Evolutionary conservation across 2,113 vertebrate genomes (phyloP).

Genomic region (Ornithorhynchus anatinus): DNA sequence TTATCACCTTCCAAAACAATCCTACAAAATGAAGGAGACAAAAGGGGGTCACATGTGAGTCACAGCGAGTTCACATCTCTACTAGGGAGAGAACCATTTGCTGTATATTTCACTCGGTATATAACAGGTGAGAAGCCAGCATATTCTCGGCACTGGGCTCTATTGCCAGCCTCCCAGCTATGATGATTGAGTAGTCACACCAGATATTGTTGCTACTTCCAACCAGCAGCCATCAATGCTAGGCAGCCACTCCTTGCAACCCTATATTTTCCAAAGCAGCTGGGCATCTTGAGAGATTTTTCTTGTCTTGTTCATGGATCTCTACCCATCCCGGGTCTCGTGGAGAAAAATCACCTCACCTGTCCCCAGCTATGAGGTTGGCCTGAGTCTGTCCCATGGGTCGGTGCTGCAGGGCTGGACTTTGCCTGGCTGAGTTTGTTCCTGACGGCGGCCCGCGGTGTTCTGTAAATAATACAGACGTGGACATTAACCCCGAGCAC

Average conservation of each 20-base stretch:
- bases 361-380: conserved; percentile 62
- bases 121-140: no score
- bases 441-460: conserved; percentile 89
- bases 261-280: no score
- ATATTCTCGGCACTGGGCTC: no score
- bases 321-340: no score
- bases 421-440: conserved; percentile 91
- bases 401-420: conserved; percentile 88
- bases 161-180: no score
- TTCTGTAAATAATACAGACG: conserved; percentile 57
- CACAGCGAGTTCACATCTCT: background rate
- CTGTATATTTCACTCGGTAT: no score
- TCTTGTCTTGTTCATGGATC: no score
- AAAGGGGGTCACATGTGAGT: rapidly evolving
- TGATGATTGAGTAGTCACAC: no score
- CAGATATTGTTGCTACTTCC: no score
- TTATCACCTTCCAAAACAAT: conserved; percentile 70
- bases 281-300: no score
- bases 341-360: conserved; percentile 48
- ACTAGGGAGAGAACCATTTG: background rate
- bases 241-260: no score
- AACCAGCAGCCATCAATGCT: no score
- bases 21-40: conserved; percentile 56
- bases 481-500: background rate
- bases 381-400: conserved; percentile 75